A percentile compares a stretch with the other conserved stretches of the same genome.
phyloP scores from a whole-genome alignment of 2,797 vertebrate species.

The Hippocampus kuda region DNA sequence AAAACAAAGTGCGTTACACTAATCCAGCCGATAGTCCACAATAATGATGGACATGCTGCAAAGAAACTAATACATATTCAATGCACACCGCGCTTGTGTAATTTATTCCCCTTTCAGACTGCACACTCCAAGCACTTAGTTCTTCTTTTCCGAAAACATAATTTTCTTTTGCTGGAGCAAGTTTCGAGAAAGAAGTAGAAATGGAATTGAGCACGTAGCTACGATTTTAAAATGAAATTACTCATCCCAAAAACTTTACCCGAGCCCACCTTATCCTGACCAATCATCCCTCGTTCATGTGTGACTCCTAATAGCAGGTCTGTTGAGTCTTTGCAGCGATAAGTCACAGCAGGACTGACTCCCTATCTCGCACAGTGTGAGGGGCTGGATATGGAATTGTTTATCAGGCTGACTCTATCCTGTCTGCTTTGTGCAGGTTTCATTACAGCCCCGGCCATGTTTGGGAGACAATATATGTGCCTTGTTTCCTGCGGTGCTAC shows the following conservation, averaged over 20 bases:
- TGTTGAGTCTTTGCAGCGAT: conserved; percentile 39
- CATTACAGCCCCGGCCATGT: conserved; percentile 53
- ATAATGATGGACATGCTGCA: neutral
- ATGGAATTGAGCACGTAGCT: neutral
- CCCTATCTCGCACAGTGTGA: conserved; percentile 22
- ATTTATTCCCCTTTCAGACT: neutral
- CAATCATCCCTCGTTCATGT: conserved; percentile 12
- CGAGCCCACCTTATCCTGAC: conserved; percentile 2
- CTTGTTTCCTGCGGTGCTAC: conserved; percentile 59
- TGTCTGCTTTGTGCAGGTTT: conserved; percentile 56
- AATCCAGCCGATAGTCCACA: too few species aligned
- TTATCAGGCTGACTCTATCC: conserved; percentile 49
- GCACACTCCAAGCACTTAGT: neutral
- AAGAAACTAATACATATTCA: neutral
- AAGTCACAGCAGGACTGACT: neutral
- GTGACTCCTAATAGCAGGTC: conserved; percentile 44
- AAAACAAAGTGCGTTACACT: too few species aligned
- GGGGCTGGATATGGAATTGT: conserved; percentile 60
- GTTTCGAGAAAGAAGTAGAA: neutral
- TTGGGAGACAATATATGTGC: conserved; percentile 58
- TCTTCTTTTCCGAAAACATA: neutral
- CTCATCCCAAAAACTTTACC: conserved; percentile 12
- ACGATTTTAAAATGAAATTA: conserved; percentile 17
- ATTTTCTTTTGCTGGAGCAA: neutral
- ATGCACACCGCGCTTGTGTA: neutral